Evolutionary conservation across 2,797 vertebrate genomes (phyloP).

Genomic region (Dermochelys coriacea): DNA sequence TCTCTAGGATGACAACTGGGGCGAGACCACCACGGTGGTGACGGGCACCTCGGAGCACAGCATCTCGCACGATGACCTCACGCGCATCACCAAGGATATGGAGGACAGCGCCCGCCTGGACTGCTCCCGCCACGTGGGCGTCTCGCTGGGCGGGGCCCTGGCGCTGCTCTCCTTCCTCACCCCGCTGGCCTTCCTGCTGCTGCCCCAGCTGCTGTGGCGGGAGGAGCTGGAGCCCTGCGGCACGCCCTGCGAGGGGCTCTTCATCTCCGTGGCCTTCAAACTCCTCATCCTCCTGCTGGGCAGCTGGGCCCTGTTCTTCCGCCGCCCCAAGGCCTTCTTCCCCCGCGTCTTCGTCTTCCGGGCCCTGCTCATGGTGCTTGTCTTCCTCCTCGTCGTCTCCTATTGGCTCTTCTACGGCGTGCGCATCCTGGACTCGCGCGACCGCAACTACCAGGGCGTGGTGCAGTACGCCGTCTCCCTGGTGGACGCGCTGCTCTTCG

Average conservation of each 20-base stretch:
- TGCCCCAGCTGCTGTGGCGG: conserved; percentile 91
- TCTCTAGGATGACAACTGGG: conserved; percentile 93
- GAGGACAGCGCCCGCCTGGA: conserved; percentile 92
- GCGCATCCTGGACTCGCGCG: conserved; percentile 89
- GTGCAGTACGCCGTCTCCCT: conserved; percentile 92
- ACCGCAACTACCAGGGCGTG: conserved; percentile 90
- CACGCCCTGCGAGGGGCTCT: conserved; percentile 94
- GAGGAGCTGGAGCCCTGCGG: conserved; percentile 90
- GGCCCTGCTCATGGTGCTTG: conserved; percentile 91
- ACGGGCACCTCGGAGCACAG: conserved; percentile 95
- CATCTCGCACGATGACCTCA: conserved; percentile 94
- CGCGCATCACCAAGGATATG: conserved; percentile 94
- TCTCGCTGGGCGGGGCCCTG: conserved; percentile 85
- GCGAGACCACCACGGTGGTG: conserved; percentile 94
- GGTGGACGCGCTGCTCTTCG: conserved; percentile 92
- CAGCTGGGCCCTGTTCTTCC: conserved; percentile 95
- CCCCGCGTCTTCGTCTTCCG: conserved; percentile 92
- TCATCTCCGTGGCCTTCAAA: conserved; percentile 97
- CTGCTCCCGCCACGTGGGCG: conserved; percentile 90
- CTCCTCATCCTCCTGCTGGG: conserved; percentile 94
- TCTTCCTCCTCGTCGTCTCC: conserved; percentile 92
- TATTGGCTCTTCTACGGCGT: conserved; percentile 98
- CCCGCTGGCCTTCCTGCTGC: conserved; percentile 91
- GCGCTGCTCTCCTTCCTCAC: conserved; percentile 93
- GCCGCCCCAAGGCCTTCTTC: conserved; percentile 89